Conservation (phyloP, 2,797 vertebrate species). For the Coregonus sp. region DNA sequence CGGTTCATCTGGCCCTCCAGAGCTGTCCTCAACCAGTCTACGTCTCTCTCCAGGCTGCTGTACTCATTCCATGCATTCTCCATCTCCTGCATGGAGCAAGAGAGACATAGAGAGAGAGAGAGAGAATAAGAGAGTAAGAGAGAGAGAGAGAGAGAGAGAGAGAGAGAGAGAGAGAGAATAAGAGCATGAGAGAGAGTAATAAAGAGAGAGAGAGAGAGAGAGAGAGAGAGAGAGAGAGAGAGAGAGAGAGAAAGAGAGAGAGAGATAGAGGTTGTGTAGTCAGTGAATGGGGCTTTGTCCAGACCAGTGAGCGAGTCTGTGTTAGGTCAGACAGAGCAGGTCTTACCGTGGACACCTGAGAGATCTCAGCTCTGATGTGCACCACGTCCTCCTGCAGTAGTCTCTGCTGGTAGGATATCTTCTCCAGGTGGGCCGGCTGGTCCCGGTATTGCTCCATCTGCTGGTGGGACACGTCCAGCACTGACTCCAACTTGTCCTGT, state of each 20-base stretch:
- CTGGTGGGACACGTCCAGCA: slow-evolving; percentile 93
- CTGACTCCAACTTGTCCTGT: slow-evolving; percentile 95
- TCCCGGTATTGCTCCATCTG: slow-evolving; percentile 97
- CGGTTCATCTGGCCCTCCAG: slow-evolving; percentile 89
- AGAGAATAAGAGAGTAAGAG: not conserved
- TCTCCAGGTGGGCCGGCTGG: slow-evolving; percentile 90
- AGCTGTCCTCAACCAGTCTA: slow-evolving; percentile 85
- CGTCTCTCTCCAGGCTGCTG: slow-evolving; percentile 86
- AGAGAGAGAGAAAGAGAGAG: not conserved
- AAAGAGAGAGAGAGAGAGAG: not conserved
- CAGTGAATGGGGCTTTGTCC: not conserved
- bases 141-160: not conserved
- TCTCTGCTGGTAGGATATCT: slow-evolving; percentile 94
- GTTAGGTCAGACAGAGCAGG: no score
- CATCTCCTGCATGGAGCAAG: slow-evolving; percentile 84
- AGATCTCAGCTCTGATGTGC: slow-evolving; percentile 95
- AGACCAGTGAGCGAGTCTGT: not conserved
- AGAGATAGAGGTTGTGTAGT: not conserved
- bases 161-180: not conserved
- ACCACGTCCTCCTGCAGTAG: slow-evolving; percentile 96
- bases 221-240: no score
- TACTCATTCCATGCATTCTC: slow-evolving; percentile 97
- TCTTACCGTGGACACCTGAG: slow-evolving; percentile 88
- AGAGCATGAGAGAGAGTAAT: no score
- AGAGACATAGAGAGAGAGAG: not conserved